phyloP scores from a whole-genome alignment of 2,888 invertebrate species.

The Chrysodeixis includens region DNA sequence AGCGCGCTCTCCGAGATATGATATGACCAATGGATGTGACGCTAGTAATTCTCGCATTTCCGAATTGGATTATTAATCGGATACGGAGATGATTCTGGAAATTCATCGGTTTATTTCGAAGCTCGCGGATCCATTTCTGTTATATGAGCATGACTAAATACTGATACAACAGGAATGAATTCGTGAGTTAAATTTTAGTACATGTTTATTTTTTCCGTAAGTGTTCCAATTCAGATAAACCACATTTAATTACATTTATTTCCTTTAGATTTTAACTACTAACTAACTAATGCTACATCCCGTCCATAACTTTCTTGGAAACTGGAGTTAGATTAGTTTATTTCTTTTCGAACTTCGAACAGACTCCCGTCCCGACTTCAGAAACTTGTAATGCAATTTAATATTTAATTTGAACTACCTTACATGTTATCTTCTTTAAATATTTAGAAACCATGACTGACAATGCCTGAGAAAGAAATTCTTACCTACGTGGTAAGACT shows the following conservation, averaged over 20 bases:
- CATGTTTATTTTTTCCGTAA: slow-evolving; percentile 9
- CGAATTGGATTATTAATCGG: slow-evolving; percentile 38
- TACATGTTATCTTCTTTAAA: background rate
- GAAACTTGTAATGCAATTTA: background rate
- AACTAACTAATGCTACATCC: background rate
- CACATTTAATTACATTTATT: background rate
- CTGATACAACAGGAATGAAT: slow-evolving; percentile 30
- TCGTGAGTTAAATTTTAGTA: slow-evolving; percentile 25
- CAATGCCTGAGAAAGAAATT: slow-evolving; percentile 51
- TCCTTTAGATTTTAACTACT: background rate
- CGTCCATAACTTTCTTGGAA: background rate
- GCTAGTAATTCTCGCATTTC: slow-evolving; percentile 31
- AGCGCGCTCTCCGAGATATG: slow-evolving; percentile 16
- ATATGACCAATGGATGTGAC: slow-evolving; percentile 11
- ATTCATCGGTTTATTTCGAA: slow-evolving; percentile 33
- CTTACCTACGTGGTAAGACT: slow-evolving; percentile 25
- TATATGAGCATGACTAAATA: too few relatives aligned
- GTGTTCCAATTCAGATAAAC: slow-evolving; percentile 3
- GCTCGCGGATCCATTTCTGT: slow-evolving; percentile 13
- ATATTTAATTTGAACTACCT: slow-evolving; percentile 6
- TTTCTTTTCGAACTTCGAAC: background rate
- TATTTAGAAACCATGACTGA: slow-evolving; percentile 33
- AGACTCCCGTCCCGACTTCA: background rate
- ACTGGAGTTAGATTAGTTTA: background rate
- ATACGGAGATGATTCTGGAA: slow-evolving; percentile 4